Evolutionary conservation across 1,140 invertebrate genomes (phyloP).

Genomic region (Cotesia chilonis): DNA sequence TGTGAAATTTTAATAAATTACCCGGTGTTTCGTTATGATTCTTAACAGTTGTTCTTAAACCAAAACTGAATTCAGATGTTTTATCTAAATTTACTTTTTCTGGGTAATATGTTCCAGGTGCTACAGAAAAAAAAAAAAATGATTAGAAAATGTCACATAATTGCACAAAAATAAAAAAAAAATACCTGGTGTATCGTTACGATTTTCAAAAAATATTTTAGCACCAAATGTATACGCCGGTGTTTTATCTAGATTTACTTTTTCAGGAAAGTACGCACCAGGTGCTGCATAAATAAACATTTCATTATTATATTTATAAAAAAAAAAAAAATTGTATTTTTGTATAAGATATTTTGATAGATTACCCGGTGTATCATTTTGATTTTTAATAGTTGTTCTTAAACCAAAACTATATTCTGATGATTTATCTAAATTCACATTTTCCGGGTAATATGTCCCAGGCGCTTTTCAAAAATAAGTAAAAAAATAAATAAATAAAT

Average conservation of each 20-base stretch:
- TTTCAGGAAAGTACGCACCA: conserved; percentile 45
- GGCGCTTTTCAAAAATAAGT: conserved; percentile 1
- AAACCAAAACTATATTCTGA: neutral
- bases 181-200: conserved; percentile 65
- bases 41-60: conserved; percentile 42
- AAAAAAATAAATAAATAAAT: too few relatives aligned
- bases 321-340: neutral
- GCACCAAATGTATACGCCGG: conserved; percentile 40
- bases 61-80: conserved; percentile 42
- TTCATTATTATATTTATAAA: neutral
- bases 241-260: conserved; percentile 43
- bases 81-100: conserved; percentile 45
- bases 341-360: neutral
- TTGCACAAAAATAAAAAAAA: neutral
- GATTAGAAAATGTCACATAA: too few relatives aligned
- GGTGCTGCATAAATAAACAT: conserved; percentile 48
- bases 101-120: conserved; percentile 46
- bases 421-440: conserved; percentile 40
- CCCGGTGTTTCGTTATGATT: conserved; percentile 48
- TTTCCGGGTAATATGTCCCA: conserved; percentile 46
- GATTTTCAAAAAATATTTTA: conserved; percentile 54
- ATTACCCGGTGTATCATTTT: too few relatives aligned
- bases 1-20: conserved; percentile 52
- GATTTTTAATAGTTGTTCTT: too few relatives aligned
- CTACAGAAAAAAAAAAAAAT: too few relatives aligned